These are phyloP conservation scores for Heteractis magnifica DNA, from an alignment of 92 coral and sea anemone genomes.

Conservation along the genomic window DNA sequence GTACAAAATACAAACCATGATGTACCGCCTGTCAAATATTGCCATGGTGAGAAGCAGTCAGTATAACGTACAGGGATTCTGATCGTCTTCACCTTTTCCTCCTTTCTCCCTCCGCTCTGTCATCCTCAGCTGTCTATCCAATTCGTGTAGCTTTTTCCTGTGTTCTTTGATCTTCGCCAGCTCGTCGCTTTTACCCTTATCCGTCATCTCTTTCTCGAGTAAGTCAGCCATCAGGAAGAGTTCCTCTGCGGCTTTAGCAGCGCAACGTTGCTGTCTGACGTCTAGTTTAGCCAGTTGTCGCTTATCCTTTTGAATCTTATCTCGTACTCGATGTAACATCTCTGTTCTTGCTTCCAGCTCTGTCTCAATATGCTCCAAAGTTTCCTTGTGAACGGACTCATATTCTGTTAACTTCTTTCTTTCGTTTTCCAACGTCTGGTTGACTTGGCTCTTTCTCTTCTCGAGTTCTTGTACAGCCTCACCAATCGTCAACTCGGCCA, in stretches of 20 bases:
- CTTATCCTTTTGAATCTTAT: constrained; percentile 92
- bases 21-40: constrained; percentile 31
- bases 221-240: constrained; percentile 94
- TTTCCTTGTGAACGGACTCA: constrained; percentile 95
- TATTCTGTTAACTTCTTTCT: constrained; percentile 78
- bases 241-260: constrained; percentile 97
- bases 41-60: constrained; percentile 47
- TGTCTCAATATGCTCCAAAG: constrained; percentile 84
- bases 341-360: constrained; percentile 88
- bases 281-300: constrained; percentile 90
- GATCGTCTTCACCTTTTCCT: constrained; percentile 83
- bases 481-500: constrained; percentile 93
- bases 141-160: constrained; percentile 84
- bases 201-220: constrained; percentile 96
- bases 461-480: constrained; percentile 95
- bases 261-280: constrained; percentile 93
- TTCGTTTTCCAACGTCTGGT: constrained; percentile 79
- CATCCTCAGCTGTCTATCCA: constrained; percentile 90
- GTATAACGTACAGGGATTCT: constrained; percentile 72
- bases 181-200: constrained; percentile 90
- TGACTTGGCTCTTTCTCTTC: constrained; percentile 80
- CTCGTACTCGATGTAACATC: constrained; percentile 92
- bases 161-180: constrained; percentile 92
- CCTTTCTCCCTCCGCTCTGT: constrained; percentile 80
- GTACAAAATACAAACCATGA: constrained; percentile 30